Evolutionary conservation across 2,888 invertebrate species (phyloP), one percentile per base, ranked within the genome.

Genomic region (Cetonia aurata): DNA sequence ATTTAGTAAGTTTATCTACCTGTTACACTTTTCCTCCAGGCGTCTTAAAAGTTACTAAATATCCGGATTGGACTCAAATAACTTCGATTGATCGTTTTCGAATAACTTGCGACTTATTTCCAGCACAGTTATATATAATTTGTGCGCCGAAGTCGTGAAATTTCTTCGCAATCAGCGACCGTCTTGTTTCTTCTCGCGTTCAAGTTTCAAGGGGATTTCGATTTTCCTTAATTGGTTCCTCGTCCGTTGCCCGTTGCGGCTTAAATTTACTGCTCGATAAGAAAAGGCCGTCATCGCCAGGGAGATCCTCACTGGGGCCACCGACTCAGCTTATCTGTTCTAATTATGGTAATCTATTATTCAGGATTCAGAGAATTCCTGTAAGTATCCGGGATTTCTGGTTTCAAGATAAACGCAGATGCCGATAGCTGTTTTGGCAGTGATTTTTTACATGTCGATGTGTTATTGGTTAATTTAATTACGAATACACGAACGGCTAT

Each of bases 321-420:
- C 37, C 56, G 37, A 19, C 15, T 8, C 12, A n/a, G 42, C 25
- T 10, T 44, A 44, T 59, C 59, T 59, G 9, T 10, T 17, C 44
- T 44, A 59, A 44, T 59, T 42, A 59, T 44, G 1, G 59, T 19
- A 25, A 59, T 44, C 10, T 44, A 59, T 59, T 59, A 59, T 59
- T 59, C 59, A 59, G 19, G 59, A 44, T 44, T 46, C 42, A 1
- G 31, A 6, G 25, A n/a, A 53, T 53, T 53, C 53, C 12, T 53
- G 9, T 19, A 31, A 53, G 25, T 3, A 9, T 25, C 12, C 1
- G 31, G 19, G 25, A 25, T 53, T 53, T 19, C 53, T 12, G 19
- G 19, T 25, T 53, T 9, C 10, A n/a, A 31, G 19, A 53, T 25
- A 53, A 53, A 53, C 25, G 53, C n/a, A 1, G 52, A 4, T 12